These are phyloP conservation scores for Napeogenes inachia DNA, from an alignment of 2,888 invertebrate genomes.

Conservation along the genomic window DNA sequence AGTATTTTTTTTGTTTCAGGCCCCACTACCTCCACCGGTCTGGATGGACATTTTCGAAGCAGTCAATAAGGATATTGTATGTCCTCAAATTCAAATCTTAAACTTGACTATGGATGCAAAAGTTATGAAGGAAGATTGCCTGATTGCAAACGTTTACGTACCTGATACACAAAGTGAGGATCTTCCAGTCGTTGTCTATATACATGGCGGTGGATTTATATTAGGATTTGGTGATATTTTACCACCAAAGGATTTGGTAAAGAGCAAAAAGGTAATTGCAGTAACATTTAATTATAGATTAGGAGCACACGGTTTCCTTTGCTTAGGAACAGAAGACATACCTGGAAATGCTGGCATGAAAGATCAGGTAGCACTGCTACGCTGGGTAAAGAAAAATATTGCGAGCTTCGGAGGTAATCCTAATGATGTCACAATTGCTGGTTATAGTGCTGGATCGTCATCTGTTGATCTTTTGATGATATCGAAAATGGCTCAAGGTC, in stretches of 20 bases:
- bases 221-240: constrained; percentile 45
- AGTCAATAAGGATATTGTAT: constrained; percentile 33
- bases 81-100: constrained; percentile 28
- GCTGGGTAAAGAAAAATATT: constrained; percentile 44
- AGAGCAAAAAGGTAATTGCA: constrained; percentile 40
- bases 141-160: constrained; percentile 39
- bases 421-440: constrained; percentile 44
- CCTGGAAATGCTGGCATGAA: constrained; percentile 47
- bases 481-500: constrained; percentile 37
- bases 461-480: constrained; percentile 49
- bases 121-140: constrained; percentile 36
- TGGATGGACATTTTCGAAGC: constrained; percentile 37
- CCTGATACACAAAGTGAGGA: constrained; percentile 35
- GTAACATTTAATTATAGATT: constrained; percentile 55
- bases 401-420: constrained; percentile 43
- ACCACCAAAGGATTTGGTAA: constrained; percentile 38
- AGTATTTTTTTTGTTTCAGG: constrained; percentile 30
- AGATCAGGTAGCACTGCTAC: constrained; percentile 42
- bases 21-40: constrained; percentile 42
- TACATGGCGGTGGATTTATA: constrained; percentile 66
- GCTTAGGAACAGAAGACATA: constrained; percentile 38
- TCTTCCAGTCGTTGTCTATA: constrained; percentile 54
- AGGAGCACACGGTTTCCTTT: constrained; percentile 39
- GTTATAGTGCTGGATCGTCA: constrained; percentile 51
- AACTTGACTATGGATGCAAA: constrained; percentile 16